These are phyloP conservation scores for Apeltes quadracus DNA, from an alignment of 2,113 vertebrate genomes.

Conservation along the genomic window DNA sequence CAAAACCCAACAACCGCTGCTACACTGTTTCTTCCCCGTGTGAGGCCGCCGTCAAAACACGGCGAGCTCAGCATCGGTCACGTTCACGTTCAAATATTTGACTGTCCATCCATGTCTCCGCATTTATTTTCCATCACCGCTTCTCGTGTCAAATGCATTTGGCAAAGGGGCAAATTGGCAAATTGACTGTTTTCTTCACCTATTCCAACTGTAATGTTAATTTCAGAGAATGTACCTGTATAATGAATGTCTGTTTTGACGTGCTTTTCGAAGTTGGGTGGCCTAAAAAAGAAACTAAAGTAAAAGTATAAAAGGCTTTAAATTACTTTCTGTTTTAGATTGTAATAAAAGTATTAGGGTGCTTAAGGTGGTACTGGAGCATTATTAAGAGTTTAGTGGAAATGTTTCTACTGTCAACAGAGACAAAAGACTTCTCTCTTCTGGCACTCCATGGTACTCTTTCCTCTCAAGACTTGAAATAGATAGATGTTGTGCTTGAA, in stretches of 20 bases:
- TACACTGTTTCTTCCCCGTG: conserved; percentile 70
- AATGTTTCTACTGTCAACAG: conserved; percentile 63
- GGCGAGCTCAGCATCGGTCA: conserved; percentile 62
- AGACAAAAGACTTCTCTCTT: conserved; percentile 68
- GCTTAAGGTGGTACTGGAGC: conserved; percentile 66
- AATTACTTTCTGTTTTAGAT: conserved; percentile 42
- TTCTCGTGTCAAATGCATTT: conserved; percentile 59
- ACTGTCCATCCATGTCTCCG: conserved; percentile 48
- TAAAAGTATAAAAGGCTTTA: conserved; percentile 31
- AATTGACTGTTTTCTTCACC: conserved; percentile 70
- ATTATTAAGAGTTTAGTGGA: conserved; percentile 63
- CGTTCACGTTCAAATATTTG: conserved; percentile 45
- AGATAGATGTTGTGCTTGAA: conserved; percentile 77
- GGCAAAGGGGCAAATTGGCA: conserved; percentile 68
- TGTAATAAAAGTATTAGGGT: conserved; percentile 46
- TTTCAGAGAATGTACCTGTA: conserved; percentile 80
- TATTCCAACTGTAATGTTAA: conserved; percentile 71
- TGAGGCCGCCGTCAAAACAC: conserved; percentile 58
- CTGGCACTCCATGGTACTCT: conserved; percentile 82
- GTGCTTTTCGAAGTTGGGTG: conserved; percentile 54
- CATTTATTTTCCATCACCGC: conserved; percentile 63
- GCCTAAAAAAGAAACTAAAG: conserved; percentile 42
- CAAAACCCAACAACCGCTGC: conserved; percentile 78
- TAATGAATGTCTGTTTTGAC: conserved; percentile 76
- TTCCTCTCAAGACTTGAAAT: conserved; percentile 85